A percentile compares a stretch with the other conserved stretches of the same genome.
Conservation (phyloP, 2,797 vertebrate genomes). For the Cynopterus sphinx region DNA sequence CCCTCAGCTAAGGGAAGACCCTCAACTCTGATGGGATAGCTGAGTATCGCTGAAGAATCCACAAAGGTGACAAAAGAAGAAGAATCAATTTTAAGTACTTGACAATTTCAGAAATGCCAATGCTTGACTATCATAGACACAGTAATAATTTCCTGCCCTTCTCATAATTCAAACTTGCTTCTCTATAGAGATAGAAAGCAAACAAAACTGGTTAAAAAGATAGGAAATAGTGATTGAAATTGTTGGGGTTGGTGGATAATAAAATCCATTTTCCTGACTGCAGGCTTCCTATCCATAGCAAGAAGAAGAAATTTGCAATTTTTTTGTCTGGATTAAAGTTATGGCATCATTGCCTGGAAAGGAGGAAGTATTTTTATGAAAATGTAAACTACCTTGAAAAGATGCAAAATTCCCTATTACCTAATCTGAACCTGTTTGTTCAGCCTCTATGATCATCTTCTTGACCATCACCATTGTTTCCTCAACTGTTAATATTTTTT, state of each 20-base stretch:
- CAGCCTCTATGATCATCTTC: neutral
- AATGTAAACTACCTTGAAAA: neutral
- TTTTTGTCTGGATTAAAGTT: neutral
- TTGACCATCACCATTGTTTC: neutral
- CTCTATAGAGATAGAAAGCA: neutral
- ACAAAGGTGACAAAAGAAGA: neutral
- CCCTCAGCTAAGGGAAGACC: neutral
- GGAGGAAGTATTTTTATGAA: neutral
- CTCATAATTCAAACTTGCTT: neutral
- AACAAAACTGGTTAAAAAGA: neutral
- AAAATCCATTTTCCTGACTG: neutral
- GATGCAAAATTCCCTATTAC: neutral
- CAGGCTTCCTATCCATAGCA: neutral
- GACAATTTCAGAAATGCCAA: neutral
- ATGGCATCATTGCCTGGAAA: neutral
- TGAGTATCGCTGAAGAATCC: neutral
- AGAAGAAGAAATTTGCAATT: neutral
- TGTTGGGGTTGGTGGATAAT: neutral
- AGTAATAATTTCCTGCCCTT: neutral
- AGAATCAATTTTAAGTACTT: neutral
- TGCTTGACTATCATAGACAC: neutral
- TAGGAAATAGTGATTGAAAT: neutral
- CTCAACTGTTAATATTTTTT: neutral
- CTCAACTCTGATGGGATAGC: fast-evolving
- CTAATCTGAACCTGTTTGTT: neutral